Conservation (phyloP, 2,797 vertebrate species). For the Dendrocincla tyrannina region DNA sequence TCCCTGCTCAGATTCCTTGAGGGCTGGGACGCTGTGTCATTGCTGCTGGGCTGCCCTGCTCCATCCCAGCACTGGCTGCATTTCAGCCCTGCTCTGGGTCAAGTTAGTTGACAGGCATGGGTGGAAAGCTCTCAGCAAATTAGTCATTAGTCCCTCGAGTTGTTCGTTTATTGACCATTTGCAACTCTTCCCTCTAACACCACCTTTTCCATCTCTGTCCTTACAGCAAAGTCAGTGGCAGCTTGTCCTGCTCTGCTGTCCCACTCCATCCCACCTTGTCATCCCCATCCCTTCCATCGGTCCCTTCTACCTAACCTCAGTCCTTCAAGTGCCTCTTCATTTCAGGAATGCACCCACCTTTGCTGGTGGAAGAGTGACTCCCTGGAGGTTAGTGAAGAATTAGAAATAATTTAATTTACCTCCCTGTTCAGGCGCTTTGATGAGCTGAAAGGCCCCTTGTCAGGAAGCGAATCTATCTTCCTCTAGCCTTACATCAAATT, state of each 20-base stretch:
- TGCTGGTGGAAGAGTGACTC: conserved; percentile 67
- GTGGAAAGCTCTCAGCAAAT: not conserved
- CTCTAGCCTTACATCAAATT: conserved; percentile 78
- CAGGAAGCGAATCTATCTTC: conserved; percentile 80
- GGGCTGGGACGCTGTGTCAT: not conserved
- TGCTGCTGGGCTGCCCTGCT: not conserved
- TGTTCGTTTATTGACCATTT: not conserved
- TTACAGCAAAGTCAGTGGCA: not conserved
- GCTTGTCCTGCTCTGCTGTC: not conserved
- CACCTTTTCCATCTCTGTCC: not conserved
- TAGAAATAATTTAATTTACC: conserved; percentile 82
- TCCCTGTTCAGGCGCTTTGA: conserved; percentile 73
- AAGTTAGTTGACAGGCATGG: not conserved
- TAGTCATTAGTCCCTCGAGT: not conserved
- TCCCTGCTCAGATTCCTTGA: not conserved
- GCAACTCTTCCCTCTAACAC: not conserved
- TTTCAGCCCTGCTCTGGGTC: not conserved
- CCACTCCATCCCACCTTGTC: not conserved
- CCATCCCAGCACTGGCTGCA: not conserved
- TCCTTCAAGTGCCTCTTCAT: conserved; percentile 29
- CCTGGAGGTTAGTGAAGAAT: conserved; percentile 75
- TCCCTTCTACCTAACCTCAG: not conserved
- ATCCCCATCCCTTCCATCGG: not conserved
- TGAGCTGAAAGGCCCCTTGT: conserved; percentile 80
- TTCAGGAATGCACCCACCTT: conserved; percentile 37